phyloP scores from a whole-genome alignment of 1,140 invertebrate species.

The Cotesia glomerata region DNA sequence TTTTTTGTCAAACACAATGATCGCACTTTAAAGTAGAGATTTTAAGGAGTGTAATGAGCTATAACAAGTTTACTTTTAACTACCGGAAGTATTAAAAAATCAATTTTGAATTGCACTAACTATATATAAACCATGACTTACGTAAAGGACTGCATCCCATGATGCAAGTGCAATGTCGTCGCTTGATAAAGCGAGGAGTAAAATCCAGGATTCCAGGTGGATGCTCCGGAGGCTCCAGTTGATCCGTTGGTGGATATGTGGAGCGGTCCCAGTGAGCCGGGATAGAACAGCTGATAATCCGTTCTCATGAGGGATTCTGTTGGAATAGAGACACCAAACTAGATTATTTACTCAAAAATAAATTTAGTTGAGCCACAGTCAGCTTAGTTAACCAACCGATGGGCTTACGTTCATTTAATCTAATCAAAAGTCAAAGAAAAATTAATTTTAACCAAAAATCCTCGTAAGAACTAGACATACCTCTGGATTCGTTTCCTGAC shows the following conservation, averaged over 20 bases:
- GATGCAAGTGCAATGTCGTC: conserved; percentile 54
- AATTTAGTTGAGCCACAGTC: neutral
- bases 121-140: conserved; percentile 13
- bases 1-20: neutral
- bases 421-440: conserved; percentile 20
- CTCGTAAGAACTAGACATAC: conserved; percentile 4
- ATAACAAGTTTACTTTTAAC: too few species aligned
- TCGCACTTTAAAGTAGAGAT: too few species aligned
- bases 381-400: neutral
- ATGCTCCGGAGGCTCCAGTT: conserved; percentile 45
- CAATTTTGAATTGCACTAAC: too few species aligned
- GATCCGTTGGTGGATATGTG: conserved; percentile 49
- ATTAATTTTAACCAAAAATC: neutral
- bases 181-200: conserved; percentile 60
- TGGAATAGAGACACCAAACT: neutral
- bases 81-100: too few species aligned
- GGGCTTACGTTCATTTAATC: neutral
- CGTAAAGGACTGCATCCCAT: conserved; percentile 54
- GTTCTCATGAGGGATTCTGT: conserved; percentile 57
- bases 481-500: conserved; percentile 33
- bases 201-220: conserved; percentile 58
- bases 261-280: conserved; percentile 54
- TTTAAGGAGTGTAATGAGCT: too few species aligned
- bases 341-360: neutral
- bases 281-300: conserved; percentile 60